These are phyloP conservation scores for Camponotus vicinus DNA, from an alignment of 1,140 invertebrate species.

Conservation along the genomic window DNA sequence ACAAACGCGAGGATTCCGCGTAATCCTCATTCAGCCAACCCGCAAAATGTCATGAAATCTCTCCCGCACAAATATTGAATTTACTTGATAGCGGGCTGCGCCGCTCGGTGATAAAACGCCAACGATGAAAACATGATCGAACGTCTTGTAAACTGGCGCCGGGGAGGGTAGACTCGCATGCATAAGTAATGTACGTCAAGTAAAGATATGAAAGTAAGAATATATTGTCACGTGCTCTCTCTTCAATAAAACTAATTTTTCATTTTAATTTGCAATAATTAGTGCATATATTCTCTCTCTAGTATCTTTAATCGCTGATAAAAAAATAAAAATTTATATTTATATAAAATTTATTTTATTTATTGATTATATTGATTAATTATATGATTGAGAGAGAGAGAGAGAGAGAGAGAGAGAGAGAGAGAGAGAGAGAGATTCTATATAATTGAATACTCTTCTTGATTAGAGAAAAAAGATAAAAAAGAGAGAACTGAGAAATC, in stretches of 20 bases:
- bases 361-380: too few species aligned
- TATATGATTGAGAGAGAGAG: too few species aligned
- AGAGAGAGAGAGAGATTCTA: neutral
- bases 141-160: slow-evolving; percentile 46
- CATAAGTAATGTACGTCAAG: slow-evolving; percentile 23
- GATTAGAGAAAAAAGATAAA: neutral
- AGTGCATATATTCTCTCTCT: neutral
- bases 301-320: neutral
- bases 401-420: too few species aligned
- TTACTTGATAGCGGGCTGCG: slow-evolving; percentile 55
- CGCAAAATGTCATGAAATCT: slow-evolving; percentile 62
- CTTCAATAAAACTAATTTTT: slow-evolving; percentile 1
- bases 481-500: neutral
- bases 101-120: slow-evolving; percentile 53
- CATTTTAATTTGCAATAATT: slow-evolving; percentile 11
- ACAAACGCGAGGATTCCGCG: slow-evolving; percentile 4
- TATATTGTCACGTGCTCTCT: neutral
- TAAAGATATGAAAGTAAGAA: slow-evolving; percentile 3
- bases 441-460: neutral
- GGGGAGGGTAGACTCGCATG: slow-evolving; percentile 11
- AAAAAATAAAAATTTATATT: neutral
- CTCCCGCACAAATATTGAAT: slow-evolving; percentile 72
- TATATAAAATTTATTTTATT: neutral
- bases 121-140: slow-evolving; percentile 66
- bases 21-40: slow-evolving; percentile 13